Base-by-base conservation (phyloP, 1,140 invertebrate species). In the Brachystomella parvula region DNA sequence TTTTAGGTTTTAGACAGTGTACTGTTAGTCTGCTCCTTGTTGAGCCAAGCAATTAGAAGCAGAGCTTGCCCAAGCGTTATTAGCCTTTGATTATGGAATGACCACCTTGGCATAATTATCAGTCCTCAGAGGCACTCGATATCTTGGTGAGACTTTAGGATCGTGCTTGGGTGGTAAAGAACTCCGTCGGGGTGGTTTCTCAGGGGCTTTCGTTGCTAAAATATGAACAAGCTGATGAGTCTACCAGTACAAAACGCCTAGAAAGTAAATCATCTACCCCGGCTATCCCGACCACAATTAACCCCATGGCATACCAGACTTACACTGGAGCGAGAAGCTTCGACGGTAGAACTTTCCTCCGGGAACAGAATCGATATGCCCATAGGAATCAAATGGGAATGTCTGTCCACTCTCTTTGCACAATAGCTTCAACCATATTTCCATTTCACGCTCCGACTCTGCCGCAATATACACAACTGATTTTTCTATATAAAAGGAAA, bases 381-480 rank as follows among this genome's bases (percentile, higher is more conserved):
- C 33, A 61, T 44, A 63, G 47, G 65, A 47, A 53, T 39, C n/a
- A 67, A 6, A 21, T 12, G n/a, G n/a, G 56, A 3, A 21, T 1
- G 1, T 57, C 32, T 3, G 3, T 44, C 35, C n/a, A 44, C n/a
- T 61, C 47, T n/a, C 61, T 24, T 61, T 33, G 6, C 24, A 47
- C 21, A 71, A 61, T 19, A 65, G 28, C n/a, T 31, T 67, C 30
- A 70, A 47, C 71, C 71, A 73, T 26, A 64, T 60, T 30, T 68
- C 64, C 17, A 73, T 29, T 47, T 73, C 71, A 0, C 32, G 17
- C 49, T 73, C 66, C 0, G 71, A 70, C 31, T 73, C 71, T 1
- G 71, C 71, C 2, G 71, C 71, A 30, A 73, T 58, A 39, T 73
- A 73, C 9, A 64, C 59, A 24, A 66, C 65, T 39, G 64, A 44